Evolutionary conservation across 2,888 invertebrate genomes (phyloP).

Genomic region (Unio delphinus): DNA sequence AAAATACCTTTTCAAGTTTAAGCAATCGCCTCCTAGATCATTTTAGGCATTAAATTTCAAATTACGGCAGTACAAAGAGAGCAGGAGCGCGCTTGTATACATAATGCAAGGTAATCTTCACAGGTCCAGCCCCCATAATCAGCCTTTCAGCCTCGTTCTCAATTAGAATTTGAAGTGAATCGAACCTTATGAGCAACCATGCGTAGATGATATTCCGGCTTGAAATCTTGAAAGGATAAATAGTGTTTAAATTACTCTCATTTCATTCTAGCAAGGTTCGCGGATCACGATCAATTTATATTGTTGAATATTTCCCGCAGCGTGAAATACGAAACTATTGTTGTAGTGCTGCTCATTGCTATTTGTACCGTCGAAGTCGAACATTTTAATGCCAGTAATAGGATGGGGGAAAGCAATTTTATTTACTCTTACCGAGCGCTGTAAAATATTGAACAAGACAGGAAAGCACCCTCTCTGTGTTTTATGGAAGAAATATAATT

Average conservation of each 20-base stretch:
- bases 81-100: constrained; percentile 16
- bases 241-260: constrained; percentile 24
- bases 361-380: constrained; percentile 17
- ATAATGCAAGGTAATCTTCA: constrained; percentile 16
- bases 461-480: too few species aligned
- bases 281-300: constrained; percentile 23
- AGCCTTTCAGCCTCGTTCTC: neutral
- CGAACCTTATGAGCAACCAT: too few species aligned
- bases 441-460: too few species aligned
- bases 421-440: too few species aligned
- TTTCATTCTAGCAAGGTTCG: constrained; percentile 7
- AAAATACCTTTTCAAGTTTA: too few species aligned
- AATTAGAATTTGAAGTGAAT: too few species aligned
- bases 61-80: constrained; percentile 27
- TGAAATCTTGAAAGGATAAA: too few species aligned
- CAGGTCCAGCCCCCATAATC: constrained; percentile 20
- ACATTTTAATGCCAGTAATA: too few species aligned
- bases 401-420: too few species aligned
- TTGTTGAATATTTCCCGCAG: constrained; percentile 19
- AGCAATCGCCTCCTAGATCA: constrained; percentile 12
- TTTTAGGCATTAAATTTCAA: constrained; percentile 26
- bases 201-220: too few species aligned
- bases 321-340: constrained; percentile 23
- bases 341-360: constrained; percentile 19
- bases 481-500: too few species aligned